A percentile compares a stretch with the other conserved stretches of the same genome.
Conservation (phyloP, 2,888 invertebrate species). For the Eudasyphora cyanicolor region DNA sequence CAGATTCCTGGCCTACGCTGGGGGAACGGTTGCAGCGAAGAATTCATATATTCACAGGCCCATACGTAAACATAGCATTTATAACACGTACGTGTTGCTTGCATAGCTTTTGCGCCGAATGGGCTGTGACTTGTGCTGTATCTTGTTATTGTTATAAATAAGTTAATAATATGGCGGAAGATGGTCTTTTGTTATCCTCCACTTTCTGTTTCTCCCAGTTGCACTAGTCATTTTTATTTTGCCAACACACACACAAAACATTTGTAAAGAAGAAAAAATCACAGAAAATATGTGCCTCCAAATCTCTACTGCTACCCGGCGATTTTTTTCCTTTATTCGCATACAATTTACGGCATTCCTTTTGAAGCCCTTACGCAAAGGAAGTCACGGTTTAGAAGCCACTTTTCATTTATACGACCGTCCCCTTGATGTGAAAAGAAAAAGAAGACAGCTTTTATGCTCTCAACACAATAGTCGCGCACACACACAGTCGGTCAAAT, state of each 20-base stretch:
- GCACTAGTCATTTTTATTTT: constrained; percentile 52
- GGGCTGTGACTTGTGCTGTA: constrained; percentile 62
- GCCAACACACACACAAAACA: constrained; percentile 36
- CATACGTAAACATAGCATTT: constrained; percentile 59
- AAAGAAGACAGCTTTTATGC: constrained; percentile 37
- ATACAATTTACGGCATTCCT: constrained; percentile 40
- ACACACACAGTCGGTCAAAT: constrained; percentile 18
- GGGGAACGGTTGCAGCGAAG: background rate
- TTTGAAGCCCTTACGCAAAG: constrained; percentile 64
- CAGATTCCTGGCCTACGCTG: background rate
- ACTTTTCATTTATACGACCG: constrained; percentile 58
- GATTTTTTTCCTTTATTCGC: constrained; percentile 25
- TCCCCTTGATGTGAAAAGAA: constrained; percentile 42
- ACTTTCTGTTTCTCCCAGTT: background rate
- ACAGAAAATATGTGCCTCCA: constrained; percentile 2
- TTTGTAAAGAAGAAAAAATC: background rate
- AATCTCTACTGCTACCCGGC: background rate
- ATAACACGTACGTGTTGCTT: constrained; percentile 63
- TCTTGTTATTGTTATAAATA: constrained; percentile 79
- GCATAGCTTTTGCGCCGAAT: constrained; percentile 23
- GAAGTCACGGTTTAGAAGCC: constrained; percentile 69
- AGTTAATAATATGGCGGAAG: constrained; percentile 81
- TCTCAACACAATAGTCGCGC: constrained; percentile 27
- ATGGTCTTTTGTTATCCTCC: constrained; percentile 73
- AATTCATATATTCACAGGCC: constrained; percentile 34